Evolutionary conservation across 2,797 vertebrate species (phyloP).

Genomic region (Sebastes taczanowskii): DNA sequence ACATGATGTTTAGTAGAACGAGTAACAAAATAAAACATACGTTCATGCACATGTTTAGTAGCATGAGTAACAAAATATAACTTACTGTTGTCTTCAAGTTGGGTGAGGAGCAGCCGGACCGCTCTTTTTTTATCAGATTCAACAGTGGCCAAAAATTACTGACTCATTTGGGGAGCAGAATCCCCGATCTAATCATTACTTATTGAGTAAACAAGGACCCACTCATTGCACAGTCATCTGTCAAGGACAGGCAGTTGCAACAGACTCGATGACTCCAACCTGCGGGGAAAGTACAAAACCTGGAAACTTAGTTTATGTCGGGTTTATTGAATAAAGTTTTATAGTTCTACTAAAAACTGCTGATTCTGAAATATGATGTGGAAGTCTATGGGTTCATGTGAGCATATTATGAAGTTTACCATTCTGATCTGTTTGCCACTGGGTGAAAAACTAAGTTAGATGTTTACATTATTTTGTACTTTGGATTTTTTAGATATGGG

Average conservation of each 20-base stretch:
- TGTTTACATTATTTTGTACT: conserved; percentile 8
- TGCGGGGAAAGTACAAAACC: conserved; percentile 36
- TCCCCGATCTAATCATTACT: conserved; percentile 65
- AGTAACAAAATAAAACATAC: too few relatives aligned
- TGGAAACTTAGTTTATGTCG: neutral
- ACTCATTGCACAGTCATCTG: conserved; percentile 27
- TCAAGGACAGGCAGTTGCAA: conserved; percentile 64
- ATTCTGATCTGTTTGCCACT: neutral
- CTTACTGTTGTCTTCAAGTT: conserved; percentile 7
- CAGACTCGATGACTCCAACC: conserved; percentile 37
- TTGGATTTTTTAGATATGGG: neutral
- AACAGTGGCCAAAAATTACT: conserved; percentile 17
- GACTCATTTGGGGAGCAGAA: conserved; percentile 26
- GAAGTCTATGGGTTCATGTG: neutral
- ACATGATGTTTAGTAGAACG: too few relatives aligned
- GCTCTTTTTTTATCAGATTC: conserved; percentile 16
- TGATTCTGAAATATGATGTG: neutral
- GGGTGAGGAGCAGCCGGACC: neutral
- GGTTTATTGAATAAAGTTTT: neutral
- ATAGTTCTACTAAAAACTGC: neutral
- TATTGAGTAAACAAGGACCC: conserved; percentile 61
- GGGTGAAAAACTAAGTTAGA: neutral
- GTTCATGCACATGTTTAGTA: too few relatives aligned
- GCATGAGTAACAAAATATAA: too few relatives aligned
- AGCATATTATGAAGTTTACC: neutral